These are phyloP conservation scores for Quadroppia sp. DNA, from an alignment of 2,888 invertebrate genomes.

Conservation along the genomic window DNA sequence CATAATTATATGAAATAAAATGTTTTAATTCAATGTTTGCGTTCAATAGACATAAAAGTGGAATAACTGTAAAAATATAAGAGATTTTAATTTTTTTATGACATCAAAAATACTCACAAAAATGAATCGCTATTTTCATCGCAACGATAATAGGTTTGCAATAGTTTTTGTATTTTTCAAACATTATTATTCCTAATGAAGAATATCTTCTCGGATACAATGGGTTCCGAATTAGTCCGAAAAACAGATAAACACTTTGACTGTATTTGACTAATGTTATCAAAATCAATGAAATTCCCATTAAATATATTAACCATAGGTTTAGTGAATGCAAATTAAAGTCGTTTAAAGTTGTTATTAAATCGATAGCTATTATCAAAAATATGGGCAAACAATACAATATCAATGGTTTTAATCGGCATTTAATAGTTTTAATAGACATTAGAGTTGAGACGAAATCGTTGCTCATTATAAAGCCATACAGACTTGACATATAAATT, in stretches of 20 bases:
- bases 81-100: background rate
- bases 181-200: background rate
- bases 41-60: background rate
- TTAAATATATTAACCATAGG: background rate
- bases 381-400: too few relatives aligned
- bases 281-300: background rate
- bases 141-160: background rate
- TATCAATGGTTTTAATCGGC: too few relatives aligned
- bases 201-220: constrained; percentile 12
- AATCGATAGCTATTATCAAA: background rate
- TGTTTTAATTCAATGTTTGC: background rate
- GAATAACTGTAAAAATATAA: constrained; percentile 7
- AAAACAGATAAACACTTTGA: constrained; percentile 23
- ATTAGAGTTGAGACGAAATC: background rate
- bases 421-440: constrained; percentile 10
- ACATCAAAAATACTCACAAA: background rate
- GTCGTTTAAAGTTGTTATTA: background rate
- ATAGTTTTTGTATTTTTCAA: background rate
- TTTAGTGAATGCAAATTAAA: background rate
- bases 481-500: background rate
- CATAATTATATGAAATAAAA: background rate
- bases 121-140: background rate
- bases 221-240: constrained; percentile 11
- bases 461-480: constrained; percentile 33
- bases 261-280: background rate